phyloP scores from a whole-genome alignment of 2,797 vertebrate genomes.

The Myripristis jacobus region DNA sequence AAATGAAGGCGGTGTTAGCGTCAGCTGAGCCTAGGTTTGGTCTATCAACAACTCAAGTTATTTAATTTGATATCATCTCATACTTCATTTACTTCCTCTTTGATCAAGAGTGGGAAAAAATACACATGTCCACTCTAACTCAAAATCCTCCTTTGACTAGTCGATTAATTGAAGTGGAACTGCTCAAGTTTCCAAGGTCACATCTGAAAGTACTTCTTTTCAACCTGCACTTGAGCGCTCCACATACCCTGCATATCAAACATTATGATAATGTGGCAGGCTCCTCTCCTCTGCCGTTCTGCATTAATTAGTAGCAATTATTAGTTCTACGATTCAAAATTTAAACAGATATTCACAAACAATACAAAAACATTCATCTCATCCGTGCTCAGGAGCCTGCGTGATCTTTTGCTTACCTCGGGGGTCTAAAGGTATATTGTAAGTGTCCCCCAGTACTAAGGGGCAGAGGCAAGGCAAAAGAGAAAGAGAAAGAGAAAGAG shows the following conservation, averaged over 20 bases:
- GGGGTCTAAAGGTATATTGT: conserved; percentile 99
- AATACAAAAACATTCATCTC: background rate
- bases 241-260: background rate
- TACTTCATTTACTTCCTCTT: background rate
- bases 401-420: conserved; percentile 92
- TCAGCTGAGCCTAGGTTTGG: background rate
- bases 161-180: conserved; percentile 1
- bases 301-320: background rate
- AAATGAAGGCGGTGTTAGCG: background rate
- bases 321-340: background rate
- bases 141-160: background rate
- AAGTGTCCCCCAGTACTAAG: conserved; percentile 99
- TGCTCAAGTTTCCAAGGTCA: conserved; percentile 15
- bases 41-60: background rate
- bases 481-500: conserved; percentile 77
- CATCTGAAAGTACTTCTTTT: background rate
- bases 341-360: background rate
- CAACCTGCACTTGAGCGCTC: conserved; percentile 5
- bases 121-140: conserved; percentile 1
- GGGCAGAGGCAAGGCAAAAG: conserved; percentile 85
- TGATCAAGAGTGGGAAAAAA: background rate
- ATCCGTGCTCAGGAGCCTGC: conserved; percentile 15
- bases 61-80: background rate
- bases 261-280: background rate
- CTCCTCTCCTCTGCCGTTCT: background rate